Percentiles rank a stretch among this genome's conserved stretches.
These are phyloP conservation scores for Thamnaconus septentrionalis DNA, from an alignment of 2,113 vertebrate species.

Conservation along the genomic window DNA sequence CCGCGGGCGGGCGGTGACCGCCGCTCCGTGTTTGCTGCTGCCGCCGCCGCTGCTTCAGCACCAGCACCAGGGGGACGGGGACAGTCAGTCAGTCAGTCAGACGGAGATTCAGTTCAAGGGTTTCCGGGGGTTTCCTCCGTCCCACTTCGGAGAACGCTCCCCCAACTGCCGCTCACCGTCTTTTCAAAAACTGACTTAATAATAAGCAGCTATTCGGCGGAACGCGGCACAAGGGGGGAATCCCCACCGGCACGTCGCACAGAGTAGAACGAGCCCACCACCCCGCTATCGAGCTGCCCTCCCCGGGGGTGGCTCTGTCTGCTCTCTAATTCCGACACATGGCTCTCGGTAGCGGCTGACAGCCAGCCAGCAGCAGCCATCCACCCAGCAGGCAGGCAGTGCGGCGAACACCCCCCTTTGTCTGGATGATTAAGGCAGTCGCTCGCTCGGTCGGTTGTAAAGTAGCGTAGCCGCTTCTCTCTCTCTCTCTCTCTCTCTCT, in stretches of 20 bases:
- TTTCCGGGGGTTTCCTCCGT: background rate
- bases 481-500: no score
- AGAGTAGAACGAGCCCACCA: background rate
- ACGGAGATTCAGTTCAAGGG: background rate
- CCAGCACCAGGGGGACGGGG: background rate
- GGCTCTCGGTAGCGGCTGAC: constrained; percentile 50
- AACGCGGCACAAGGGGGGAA: constrained; percentile 32
- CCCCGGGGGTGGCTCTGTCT: background rate
- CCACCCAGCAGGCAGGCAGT: constrained; percentile 8
- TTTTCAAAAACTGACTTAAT: background rate
- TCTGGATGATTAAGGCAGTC: constrained; percentile 50
- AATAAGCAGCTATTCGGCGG: background rate
- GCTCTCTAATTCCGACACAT: constrained; percentile 63
- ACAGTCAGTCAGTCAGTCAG: no score
- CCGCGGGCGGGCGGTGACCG: constrained; percentile 4
- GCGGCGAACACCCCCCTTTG: constrained; percentile 46
- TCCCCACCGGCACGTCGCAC: constrained; percentile 23
- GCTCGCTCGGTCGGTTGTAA: background rate
- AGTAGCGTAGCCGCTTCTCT: no score
- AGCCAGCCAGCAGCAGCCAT: constrained; percentile 12
- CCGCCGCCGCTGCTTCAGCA: constrained; percentile 51
- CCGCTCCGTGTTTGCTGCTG: constrained; percentile 8
- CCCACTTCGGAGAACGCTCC: background rate
- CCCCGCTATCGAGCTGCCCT: constrained; percentile 14
- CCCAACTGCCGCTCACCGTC: no score